Percentiles rank a stretch among this genome's conserved stretches.
phyloP scores from a whole-genome alignment of 2,888 invertebrate species.

The Cephus spinipes region DNA sequence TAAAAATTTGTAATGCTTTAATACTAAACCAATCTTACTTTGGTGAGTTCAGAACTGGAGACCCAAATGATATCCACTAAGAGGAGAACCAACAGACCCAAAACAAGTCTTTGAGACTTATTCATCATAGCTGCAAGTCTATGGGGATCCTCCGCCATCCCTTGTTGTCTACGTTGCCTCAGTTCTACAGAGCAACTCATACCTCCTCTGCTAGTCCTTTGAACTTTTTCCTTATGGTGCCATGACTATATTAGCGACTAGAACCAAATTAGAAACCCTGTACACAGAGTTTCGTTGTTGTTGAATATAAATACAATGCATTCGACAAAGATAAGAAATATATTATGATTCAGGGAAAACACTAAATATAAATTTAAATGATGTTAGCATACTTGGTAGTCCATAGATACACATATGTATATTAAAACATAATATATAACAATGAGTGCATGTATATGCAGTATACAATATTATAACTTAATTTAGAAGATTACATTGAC shows the following conservation, averaged over 20 bases:
- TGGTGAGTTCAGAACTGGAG: conserved; percentile 92
- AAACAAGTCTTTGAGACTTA: conserved; percentile 79
- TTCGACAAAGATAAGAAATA: no score
- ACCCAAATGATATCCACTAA: conserved; percentile 97
- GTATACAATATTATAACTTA: neutral
- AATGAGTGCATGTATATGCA: no score
- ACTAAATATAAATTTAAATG: no score
- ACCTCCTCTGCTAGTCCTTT: conserved; percentile 5
- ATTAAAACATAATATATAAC: no score
- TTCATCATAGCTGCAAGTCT: conserved; percentile 69
- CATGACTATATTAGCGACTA: neutral
- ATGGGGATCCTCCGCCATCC: conserved; percentile 65
- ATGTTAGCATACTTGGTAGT: no score
- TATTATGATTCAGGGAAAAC: no score
- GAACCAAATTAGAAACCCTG: neutral
- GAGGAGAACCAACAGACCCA: conserved; percentile 88
- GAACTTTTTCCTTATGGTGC: neutral
- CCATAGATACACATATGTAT: no score
- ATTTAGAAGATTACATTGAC: neutral
- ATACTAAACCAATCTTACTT: conserved; percentile 72
- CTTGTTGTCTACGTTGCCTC: conserved; percentile 59
- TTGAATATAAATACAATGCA: neutral
- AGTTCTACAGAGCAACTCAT: conserved; percentile 64
- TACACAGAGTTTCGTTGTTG: neutral
- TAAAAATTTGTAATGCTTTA: neutral